A percentile compares a stretch with the other conserved stretches of the same genome.
Conservation (phyloP, 2,888 invertebrate genomes). For the Linnaemya tessellans region DNA sequence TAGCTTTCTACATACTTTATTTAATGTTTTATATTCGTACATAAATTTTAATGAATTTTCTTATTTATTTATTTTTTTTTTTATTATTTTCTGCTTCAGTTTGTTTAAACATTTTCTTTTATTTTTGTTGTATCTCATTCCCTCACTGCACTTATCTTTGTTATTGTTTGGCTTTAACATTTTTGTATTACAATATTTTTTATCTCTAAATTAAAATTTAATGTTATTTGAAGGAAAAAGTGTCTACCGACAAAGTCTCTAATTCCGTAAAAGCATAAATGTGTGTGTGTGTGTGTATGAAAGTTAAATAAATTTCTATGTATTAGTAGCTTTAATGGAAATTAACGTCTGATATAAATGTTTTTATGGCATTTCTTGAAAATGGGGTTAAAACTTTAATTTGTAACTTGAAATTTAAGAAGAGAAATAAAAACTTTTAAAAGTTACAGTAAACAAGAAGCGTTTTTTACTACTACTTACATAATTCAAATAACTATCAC, state of each 20-base stretch:
- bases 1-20: neutral
- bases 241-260: slow-evolving; percentile 4
- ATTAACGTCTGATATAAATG: slow-evolving; percentile 45
- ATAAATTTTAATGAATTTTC: slow-evolving; percentile 37
- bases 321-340: slow-evolving; percentile 27
- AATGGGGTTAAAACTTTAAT: neutral
- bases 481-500: no score
- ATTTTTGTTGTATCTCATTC: neutral
- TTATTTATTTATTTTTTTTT: neutral
- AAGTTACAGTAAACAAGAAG: neutral
- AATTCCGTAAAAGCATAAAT: neutral
- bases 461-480: no score
- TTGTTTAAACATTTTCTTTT: slow-evolving; percentile 1
- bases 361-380: slow-evolving; percentile 22
- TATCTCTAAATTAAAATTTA: slow-evolving; percentile 64
- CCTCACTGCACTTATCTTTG: slow-evolving; percentile 7
- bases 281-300: neutral
- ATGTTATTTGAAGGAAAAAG: slow-evolving; percentile 53
- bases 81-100: slow-evolving; percentile 18
- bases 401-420: neutral
- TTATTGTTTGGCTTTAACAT: slow-evolving; percentile 38
- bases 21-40: neutral
- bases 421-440: no score
- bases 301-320: neutral
- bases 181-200: slow-evolving; percentile 24